Evolutionary conservation across 2,888 invertebrate genomes (phyloP).

Genomic region (Callyntrura guangdongensis): DNA sequence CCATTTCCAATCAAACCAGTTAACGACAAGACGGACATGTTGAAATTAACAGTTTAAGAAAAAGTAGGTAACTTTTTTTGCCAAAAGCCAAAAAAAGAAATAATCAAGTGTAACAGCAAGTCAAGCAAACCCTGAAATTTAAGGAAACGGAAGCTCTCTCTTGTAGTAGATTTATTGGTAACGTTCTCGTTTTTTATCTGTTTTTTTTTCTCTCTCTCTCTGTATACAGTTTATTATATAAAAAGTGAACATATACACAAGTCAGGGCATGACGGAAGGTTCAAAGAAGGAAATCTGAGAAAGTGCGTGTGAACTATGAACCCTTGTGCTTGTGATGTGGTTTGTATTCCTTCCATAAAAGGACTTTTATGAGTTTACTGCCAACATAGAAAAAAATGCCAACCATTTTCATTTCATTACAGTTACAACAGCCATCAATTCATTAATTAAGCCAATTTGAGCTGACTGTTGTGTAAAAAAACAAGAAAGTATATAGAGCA

Average conservation of each 20-base stretch:
- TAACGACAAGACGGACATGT: neutral
- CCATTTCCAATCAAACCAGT: neutral
- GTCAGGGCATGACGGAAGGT: neutral
- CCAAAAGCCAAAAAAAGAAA: neutral
- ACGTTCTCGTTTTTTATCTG: too few species aligned
- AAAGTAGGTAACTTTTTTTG: constrained; percentile 1
- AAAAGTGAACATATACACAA: neutral
- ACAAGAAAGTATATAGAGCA: constrained; percentile 18
- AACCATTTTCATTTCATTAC: constrained; percentile 34
- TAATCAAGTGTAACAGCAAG: too few species aligned
- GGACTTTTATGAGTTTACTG: neutral
- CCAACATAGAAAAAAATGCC: neutral
- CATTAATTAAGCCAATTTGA: constrained; percentile 48
- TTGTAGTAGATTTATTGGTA: neutral
- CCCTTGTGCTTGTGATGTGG: neutral
- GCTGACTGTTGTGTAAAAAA: neutral
- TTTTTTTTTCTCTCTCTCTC: neutral
- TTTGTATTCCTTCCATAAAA: constrained; percentile 13
- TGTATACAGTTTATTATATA: neutral
- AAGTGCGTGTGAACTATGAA: constrained; percentile 43
- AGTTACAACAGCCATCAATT: constrained; percentile 8
- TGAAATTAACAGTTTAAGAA: neutral
- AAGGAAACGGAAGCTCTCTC: constrained; percentile 33
- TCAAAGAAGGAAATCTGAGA: constrained; percentile 35
- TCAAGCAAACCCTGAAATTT: constrained; percentile 21